phyloP scores from a whole-genome alignment of 2,888 invertebrate genomes.

The Scaptomyza flava region DNA sequence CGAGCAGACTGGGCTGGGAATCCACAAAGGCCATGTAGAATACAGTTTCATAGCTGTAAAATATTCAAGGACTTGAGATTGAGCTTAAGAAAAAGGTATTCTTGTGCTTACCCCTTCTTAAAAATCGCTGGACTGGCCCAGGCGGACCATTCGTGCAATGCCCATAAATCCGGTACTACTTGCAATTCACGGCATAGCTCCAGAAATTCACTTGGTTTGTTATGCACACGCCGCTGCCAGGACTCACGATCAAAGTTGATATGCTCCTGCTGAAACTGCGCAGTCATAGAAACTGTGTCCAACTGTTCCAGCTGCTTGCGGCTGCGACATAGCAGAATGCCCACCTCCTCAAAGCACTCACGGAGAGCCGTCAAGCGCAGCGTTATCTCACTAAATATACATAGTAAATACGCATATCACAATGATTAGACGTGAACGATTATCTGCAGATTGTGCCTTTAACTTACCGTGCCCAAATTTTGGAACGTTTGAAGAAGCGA shows the following conservation, averaged over 20 bases:
- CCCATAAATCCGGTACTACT: constrained; percentile 92
- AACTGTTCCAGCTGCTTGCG: constrained; percentile 83
- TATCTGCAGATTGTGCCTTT: constrained; percentile 21
- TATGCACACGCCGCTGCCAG: constrained; percentile 86
- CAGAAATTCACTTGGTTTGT: constrained; percentile 85
- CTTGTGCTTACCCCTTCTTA: constrained; percentile 84
- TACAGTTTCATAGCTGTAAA: constrained; percentile 55
- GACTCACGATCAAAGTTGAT: constrained; percentile 84
- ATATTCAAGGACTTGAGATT: too few species aligned
- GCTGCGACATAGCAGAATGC: constrained; percentile 89
- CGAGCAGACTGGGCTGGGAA: constrained; percentile 47
- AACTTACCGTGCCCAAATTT: constrained; percentile 75
- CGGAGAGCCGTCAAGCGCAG: constrained; percentile 93
- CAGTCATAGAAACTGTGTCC: constrained; percentile 63
- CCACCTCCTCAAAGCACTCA: constrained; percentile 96
- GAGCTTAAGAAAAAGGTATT: neutral
- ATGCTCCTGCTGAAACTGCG: constrained; percentile 13
- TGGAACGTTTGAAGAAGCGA: constrained; percentile 71
- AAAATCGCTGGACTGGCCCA: constrained; percentile 89
- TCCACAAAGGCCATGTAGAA: constrained; percentile 61
- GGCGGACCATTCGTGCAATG: constrained; percentile 91
- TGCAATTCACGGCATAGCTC: constrained; percentile 88
- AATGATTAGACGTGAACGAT: constrained; percentile 37
- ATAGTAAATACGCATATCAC: neutral
- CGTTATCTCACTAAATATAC: constrained; percentile 87